Evolutionary conservation across 2,888 invertebrate species (phyloP).

Genomic region (Amaurobius ferox): DNA sequence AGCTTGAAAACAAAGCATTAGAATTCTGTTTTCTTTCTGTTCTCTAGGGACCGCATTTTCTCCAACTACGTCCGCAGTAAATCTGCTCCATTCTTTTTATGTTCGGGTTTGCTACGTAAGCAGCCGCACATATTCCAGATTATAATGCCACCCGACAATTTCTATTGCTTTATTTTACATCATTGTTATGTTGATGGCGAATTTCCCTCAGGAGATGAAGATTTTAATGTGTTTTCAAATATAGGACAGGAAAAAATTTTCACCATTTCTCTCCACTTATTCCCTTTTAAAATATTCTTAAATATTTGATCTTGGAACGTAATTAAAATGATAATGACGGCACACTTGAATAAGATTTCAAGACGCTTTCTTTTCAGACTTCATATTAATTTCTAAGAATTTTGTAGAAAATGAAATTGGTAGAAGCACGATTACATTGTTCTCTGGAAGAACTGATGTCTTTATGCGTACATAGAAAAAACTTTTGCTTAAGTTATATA

Average conservation of each 20-base stretch:
- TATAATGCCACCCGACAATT: constrained; percentile 27
- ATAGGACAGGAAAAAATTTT: not conserved
- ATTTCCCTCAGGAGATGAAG: constrained; percentile 19
- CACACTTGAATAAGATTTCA: not conserved
- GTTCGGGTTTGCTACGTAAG: constrained; percentile 36
- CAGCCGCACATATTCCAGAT: constrained; percentile 23
- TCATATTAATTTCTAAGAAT: not conserved
- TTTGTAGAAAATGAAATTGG: not conserved
- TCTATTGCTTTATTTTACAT: constrained; percentile 36
- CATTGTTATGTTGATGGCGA: constrained; percentile 28
- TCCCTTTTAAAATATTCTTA: not conserved
- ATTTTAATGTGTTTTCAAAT: not conserved
- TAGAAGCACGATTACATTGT: not conserved
- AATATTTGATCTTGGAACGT: no score
- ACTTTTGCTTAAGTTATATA: no score
- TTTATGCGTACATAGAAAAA: no score
- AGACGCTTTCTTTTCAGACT: not conserved
- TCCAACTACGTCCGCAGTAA: not conserved
- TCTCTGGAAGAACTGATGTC: no score
- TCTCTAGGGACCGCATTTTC: constrained; percentile 22
- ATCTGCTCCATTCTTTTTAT: constrained; percentile 33
- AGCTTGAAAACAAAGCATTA: constrained; percentile 42
- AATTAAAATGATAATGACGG: no score
- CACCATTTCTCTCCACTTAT: not conserved
- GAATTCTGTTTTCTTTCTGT: constrained; percentile 22